Base-by-base conservation (phyloP, 2,113 vertebrate genomes). In the Bettongia penicillata region DNA sequence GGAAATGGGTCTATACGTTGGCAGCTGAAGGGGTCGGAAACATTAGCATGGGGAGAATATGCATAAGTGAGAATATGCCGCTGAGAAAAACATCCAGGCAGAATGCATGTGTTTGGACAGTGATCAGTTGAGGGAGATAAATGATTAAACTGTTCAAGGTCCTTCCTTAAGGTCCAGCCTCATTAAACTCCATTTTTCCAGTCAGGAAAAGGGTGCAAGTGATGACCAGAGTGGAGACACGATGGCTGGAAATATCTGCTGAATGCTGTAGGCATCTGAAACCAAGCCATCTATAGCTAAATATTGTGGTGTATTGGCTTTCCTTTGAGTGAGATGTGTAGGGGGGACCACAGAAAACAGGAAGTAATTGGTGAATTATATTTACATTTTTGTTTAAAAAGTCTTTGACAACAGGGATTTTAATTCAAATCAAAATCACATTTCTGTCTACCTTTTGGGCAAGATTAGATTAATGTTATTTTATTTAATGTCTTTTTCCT, bases 361-460 rank as follows among this genome's bases (percentile, higher is more conserved):
- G 31, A 96, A 93, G 84, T 55, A 91, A 37, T 0, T 53, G 91
- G 90, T 37, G 53, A 92, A 48, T 52, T 49, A 37, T 4, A 37
- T 95, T 93, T 90, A 43, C n/a, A 92, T 10, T 93, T 37, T 96
- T 92, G 61, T 93, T 12, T 11, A 95, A 47, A 93, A 51, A 91
- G 51, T 25, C 25, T 31, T 95, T 90, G 43, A 68, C n/a, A 93
- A 91, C 68, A 94, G 48, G 49, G 57, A 51, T 94, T 96, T 92
- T 92, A 24, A 4, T 51, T 91, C 48, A 96, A 93, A 95, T 95
- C 51, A 92, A 96, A 93, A 92, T 49, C 92, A 50, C 89, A 94
- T 57, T 94, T 97, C 26, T 94, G 48, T 12, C 91, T 28, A 51
- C 16, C 5, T 93, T 96, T n/a, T 93, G 92, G 89, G 28, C 91